Evolutionary conservation across 37 sponge, comb jelly and placozoan genomes (phyloP).

Genomic region (Spongia lamella): DNA sequence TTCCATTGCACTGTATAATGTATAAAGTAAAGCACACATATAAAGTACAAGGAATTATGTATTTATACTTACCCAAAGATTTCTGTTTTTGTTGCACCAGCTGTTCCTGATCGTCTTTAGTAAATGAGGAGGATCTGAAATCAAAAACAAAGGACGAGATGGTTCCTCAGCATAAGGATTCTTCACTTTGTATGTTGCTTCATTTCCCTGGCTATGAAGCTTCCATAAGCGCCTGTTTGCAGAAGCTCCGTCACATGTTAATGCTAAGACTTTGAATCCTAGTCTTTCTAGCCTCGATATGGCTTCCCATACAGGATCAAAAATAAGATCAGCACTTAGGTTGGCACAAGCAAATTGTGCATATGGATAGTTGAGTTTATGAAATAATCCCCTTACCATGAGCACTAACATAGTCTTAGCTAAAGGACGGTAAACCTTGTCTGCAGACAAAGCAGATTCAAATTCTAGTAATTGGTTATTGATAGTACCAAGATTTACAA

Average conservation of each 20-base stretch:
- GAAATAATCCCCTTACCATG: slow-evolving; percentile 2
- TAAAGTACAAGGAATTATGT: not conserved
- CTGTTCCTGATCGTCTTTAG: slow-evolving; percentile 47
- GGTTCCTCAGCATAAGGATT: slow-evolving; percentile 45
- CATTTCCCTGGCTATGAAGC: not conserved
- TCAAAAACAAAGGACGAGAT: slow-evolving; percentile 22
- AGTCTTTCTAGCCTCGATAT: not conserved
- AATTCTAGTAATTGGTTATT: slow-evolving; percentile 4
- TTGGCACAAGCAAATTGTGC: not conserved
- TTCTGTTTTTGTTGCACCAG: slow-evolving; percentile 9
- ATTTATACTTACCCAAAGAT: slow-evolving; percentile 35
- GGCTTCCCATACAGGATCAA: not conserved
- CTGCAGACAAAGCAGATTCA: too few relatives aligned
- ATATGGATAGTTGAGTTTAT: slow-evolving; percentile 4
- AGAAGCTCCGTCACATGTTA: slow-evolving; percentile 18
- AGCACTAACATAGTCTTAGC: slow-evolving; percentile 7
- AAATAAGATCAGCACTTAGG: slow-evolving; percentile 3
- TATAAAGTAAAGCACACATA: slow-evolving; percentile 18
- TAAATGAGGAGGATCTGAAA: slow-evolving; percentile 45
- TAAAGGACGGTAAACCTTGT: too few relatives aligned
- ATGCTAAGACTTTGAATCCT: slow-evolving; percentile 6
- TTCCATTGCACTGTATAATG: slow-evolving; percentile 30
- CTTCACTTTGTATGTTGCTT: slow-evolving; percentile 7
- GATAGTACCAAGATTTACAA: slow-evolving; percentile 1
- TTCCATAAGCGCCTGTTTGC: not conserved